Evolutionary conservation across 2,888 invertebrate genomes (phyloP).

Genomic region (Epirrita christyi): DNA sequence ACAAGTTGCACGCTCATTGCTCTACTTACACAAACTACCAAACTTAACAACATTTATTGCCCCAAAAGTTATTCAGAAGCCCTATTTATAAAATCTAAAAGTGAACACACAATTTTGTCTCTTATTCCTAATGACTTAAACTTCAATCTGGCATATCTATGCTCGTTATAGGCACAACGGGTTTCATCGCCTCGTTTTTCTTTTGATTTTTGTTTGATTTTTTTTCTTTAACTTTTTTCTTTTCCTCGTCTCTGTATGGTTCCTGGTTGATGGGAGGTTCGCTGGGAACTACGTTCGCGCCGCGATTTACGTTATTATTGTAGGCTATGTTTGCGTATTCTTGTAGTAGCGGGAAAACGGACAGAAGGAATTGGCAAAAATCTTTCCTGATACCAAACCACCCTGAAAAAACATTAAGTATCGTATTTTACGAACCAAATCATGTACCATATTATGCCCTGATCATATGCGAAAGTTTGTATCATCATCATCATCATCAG

Average conservation of each 20-base stretch:
- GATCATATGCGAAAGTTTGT: too few species aligned
- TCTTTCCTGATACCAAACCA: conserved; percentile 99
- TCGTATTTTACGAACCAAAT: too few species aligned
- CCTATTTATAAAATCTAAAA: conserved; percentile 36
- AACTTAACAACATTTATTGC: conserved; percentile 78
- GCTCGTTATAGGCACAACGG: conserved; percentile 94
- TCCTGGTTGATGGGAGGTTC: conserved; percentile 72
- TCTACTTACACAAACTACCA: conserved; percentile 57
- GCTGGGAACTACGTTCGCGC: conserved; percentile 58
- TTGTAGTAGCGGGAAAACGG: conserved; percentile 96
- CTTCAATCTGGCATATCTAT: conserved; percentile 96
- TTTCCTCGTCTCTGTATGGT: conserved; percentile 76
- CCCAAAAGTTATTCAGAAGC: conserved; percentile 54
- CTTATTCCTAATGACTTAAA: conserved; percentile 32
- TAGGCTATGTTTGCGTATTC: conserved; percentile 99
- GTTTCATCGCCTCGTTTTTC: conserved; percentile 92
- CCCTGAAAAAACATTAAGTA: conserved; percentile 86
- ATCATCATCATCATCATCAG: not conserved
- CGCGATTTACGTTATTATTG: conserved; percentile 85
- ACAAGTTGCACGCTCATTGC: conserved; percentile 41
- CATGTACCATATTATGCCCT: too few species aligned
- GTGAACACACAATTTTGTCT: conserved; percentile 70
- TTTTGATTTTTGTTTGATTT: conserved; percentile 88
- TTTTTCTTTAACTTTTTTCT: conserved; percentile 82
- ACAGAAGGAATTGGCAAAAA: conserved; percentile 98